Evolutionary conservation across 2,888 invertebrate species (phyloP), one percentile per base, ranked within the genome.

Genomic region (Papilio protenor): DNA sequence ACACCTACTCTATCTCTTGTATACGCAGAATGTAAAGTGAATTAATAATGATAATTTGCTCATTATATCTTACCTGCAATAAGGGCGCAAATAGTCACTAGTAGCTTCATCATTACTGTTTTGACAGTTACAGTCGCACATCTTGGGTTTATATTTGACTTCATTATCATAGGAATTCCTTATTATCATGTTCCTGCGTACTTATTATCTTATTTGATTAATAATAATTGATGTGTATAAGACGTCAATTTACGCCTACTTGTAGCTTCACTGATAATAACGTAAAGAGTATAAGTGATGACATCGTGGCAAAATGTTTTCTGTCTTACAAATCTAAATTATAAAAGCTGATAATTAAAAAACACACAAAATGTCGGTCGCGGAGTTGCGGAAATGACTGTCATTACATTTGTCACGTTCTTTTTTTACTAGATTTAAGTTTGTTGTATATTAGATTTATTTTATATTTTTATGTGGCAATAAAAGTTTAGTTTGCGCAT

Each of bases 61-160:
- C 0, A 18, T 3, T 52, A 52, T n/a, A 55, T 80, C 81, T 79
- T 64, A 82, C 82, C 74, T 57, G 81, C 79, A 27, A 80, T 59
- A n/a, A 77, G 21, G 40, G 77, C 64, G 14, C 75, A 55, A 14
- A 81, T 57, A n/a, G 78, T 79, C 40, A 80, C 74, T 52, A 82
- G 76, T 40, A 80, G 71, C 73, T 81, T 82, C 81, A 82, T 82
- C 70, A n/a, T 52, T 52, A 14, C 12, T 23, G 49, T 12, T 18
- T 27, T 27, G 45, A 55, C 64, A 23, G 16, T 33, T 55, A 33
- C 8, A 16, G n/a, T 11, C 21, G 23, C 16, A 23, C 4, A 18
- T 66, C 12, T n/a, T 11, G 45, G 14, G 66, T 66, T 66, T 77
- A 66, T 77, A 77, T 77, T 66, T 23, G n/a, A 23, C 23, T 52